Conservation (phyloP, 2,888 invertebrate genomes). For the Harpagoxenus sublaevis region DNA sequence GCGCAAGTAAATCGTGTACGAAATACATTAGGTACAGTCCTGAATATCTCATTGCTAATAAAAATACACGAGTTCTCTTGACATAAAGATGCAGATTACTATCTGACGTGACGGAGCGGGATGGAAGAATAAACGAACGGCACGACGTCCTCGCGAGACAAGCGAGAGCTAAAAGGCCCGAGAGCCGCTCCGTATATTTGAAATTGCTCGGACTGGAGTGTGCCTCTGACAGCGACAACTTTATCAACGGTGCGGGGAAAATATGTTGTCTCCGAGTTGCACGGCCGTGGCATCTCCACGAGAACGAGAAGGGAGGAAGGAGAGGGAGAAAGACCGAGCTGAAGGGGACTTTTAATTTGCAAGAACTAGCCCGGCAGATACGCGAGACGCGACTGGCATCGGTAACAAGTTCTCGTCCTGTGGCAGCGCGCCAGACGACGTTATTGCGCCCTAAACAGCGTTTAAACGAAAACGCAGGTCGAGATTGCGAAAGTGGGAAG, state of each 20-base stretch:
- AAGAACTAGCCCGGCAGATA: slow-evolving; percentile 60
- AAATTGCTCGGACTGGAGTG: slow-evolving; percentile 33
- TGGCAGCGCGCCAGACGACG: slow-evolving; percentile 70
- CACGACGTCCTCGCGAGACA: neutral
- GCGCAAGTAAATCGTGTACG: slow-evolving; percentile 10
- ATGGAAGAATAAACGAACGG: slow-evolving; percentile 32
- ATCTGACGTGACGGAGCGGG: neutral
- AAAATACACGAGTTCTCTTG: neutral
- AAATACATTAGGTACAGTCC: neutral
- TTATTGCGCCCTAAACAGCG: slow-evolving; percentile 71
- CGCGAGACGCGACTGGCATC: slow-evolving; percentile 72
- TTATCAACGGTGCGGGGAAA: slow-evolving; percentile 37
- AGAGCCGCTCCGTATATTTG: slow-evolving; percentile 9
- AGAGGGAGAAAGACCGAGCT: neutral
- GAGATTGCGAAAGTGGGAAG: slow-evolving; percentile 40
- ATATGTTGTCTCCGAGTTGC: slow-evolving; percentile 33
- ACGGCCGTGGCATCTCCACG: slow-evolving; percentile 2
- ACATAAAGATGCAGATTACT: slow-evolving; percentile 18
- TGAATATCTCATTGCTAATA: slow-evolving; percentile 31
- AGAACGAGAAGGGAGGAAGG: too few relatives aligned
- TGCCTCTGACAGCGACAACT: slow-evolving; percentile 43
- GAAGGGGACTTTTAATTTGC: slow-evolving; percentile 70
- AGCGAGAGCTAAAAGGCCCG: neutral
- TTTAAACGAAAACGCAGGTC: slow-evolving; percentile 64
- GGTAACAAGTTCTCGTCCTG: slow-evolving; percentile 68